Evolutionary conservation across 2,888 invertebrate genomes (phyloP), one percentile per base, ranked within the genome.

Genomic region (Callosobruchus maculatus): DNA sequence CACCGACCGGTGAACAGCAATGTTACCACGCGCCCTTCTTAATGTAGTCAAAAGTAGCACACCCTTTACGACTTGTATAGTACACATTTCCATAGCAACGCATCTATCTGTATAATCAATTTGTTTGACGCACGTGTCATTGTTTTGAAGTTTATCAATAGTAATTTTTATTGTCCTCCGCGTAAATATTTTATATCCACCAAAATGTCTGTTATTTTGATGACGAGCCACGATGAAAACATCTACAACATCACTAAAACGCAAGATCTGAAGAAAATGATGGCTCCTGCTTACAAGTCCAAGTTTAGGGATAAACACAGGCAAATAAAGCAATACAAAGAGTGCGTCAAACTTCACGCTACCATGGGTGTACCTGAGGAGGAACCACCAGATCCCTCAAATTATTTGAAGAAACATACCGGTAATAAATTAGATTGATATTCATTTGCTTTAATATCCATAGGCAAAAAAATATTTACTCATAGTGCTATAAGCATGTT

Each of bases 361-460:
- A 92, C 92, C 0, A 92, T 94, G 89, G 94, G 94, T 0, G 90
- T 91, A 80, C 91, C 93, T 0, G 90, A 91, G 80, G 89, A 90
- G 7, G 91, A 91, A 0, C 79, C 91, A 0, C 89, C 89, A 71
- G 86, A 90, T 21, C 93, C 94, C 0, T 87, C 89, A 0, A 84
- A 91, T 3, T 94, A 89, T 82, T 84, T 94, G 26, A 91, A 90
- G 81, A 93, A 93, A 82, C 75, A 80, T 67, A 80, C 82, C 70
- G 82, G 82, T 73, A n/a, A n/a, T n/a, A 80, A 70, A 31, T 22
- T 18, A 13, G 21, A 70, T 68, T 74, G 30, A 9, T 67, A 7
- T 49, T 49, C 49, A 49, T 49, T 13, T n/a, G n/a, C 26, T 4
- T 26, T 2, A 4, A 26, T 26, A 26, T 26, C 7, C 26, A 4